Evolutionary conservation across 2,888 invertebrate species (phyloP), one percentile per base, ranked within the genome.

Genomic region (Xestia sexstrigata): DNA sequence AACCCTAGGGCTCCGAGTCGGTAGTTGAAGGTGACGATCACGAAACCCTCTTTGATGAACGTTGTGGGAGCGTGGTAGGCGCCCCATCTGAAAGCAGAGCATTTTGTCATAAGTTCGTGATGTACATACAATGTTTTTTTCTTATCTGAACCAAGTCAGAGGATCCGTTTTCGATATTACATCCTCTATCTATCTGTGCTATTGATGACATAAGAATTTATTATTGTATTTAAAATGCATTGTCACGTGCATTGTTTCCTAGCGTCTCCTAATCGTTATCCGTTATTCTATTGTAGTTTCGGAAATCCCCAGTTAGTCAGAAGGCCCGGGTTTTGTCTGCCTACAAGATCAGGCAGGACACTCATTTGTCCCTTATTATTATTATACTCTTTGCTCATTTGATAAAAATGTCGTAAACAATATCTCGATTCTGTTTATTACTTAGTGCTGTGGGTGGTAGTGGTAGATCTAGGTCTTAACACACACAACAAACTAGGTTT

Each of bases 1-100:
- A 97, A 97, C 8, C 97, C 97, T 0, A 96, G 88, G 2, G 92
- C 90, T 26, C 97, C 95, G 1, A 96, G 90, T 1, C 96, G 93
- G 80, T 95, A 95, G 87, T 96, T 96, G 63, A 96, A 93, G 2
- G 95, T 95, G 3, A 96, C 94, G 26, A 95, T 85, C 0, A 96
- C 88, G 45, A 95, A 90, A 13, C 90, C 92, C 74, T 93, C 89
- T 3, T 84, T 82, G 0, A 95, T 86, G 7, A 96, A 90, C 74
- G 88, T 88, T 5, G 74, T 65, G 17, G 95, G 94, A 49, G 94
- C 92, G 15, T 92, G 89, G 77, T 92, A 90, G 9, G 93, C 87
- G 35, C 96, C 97, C 93, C 95, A 94, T 72, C 96, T 96, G 92
- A 70, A 93, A 93, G 70, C 30, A 65, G 23, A 58, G 23, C 17